phyloP scores from a whole-genome alignment of 2,113 vertebrate genomes.

The human region DNA sequence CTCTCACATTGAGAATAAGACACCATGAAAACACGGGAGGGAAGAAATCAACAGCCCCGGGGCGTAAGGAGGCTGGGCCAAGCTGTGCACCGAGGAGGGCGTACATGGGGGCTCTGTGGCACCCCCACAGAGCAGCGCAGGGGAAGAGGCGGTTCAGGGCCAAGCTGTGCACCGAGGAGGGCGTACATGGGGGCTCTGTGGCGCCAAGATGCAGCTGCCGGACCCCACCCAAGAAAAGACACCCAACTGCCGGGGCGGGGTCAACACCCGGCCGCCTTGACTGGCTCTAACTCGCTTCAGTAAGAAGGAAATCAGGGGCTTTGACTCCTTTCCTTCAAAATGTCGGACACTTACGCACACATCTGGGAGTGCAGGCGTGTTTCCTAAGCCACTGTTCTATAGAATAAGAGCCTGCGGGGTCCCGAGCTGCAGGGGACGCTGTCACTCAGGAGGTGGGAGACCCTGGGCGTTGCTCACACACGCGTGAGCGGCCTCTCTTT shows the following conservation, averaged over 20 bases:
- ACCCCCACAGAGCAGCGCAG: no score
- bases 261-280: not conserved
- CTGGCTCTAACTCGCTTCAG: not conserved
- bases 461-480: not conserved
- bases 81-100: not conserved
- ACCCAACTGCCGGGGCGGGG: no score
- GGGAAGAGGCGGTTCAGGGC: no score
- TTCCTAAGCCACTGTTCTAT: not conserved
- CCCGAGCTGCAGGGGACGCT: not conserved
- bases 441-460: no score
- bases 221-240: not conserved
- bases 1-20: not conserved
- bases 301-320: not conserved
- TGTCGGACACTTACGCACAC: no score
- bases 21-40: not conserved
- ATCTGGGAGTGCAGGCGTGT: not conserved
- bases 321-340: not conserved
- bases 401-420: not conserved
- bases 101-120: fast-evolving
- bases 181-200: not conserved
- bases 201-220: not conserved
- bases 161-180: not conserved
- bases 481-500: fast-evolving
- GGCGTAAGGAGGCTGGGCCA: no score
- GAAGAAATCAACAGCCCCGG: not conserved